Conservation (phyloP, 2,888 invertebrate genomes). For the Yponomeuta evonymella region DNA sequence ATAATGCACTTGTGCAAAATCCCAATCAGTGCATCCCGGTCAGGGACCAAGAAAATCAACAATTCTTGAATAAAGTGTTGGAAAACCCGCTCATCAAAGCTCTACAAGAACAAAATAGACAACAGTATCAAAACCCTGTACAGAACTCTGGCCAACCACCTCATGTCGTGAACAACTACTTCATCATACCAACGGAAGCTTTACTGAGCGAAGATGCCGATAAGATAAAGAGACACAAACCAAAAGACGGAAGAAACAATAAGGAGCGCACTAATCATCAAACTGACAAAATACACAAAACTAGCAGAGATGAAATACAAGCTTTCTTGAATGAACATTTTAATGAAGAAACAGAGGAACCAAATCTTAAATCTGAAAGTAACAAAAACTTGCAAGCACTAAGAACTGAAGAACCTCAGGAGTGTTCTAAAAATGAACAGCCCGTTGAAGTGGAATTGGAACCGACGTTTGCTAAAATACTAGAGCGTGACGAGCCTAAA, state of each 20-base stretch:
- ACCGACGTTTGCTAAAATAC: not conserved
- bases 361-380: not conserved
- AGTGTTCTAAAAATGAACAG: not conserved
- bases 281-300: not conserved
- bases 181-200: conserved; percentile 35
- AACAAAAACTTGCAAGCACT: not conserved
- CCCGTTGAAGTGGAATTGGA: not conserved
- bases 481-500: not conserved
- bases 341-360: not conserved
- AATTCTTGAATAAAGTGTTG: conserved; percentile 26
- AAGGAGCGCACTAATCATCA: not conserved
- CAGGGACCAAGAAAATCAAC: not conserved
- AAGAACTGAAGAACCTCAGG: not conserved
- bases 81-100: conserved; percentile 24
- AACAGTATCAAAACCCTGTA: conserved; percentile 29
- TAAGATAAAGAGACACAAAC: conserved; percentile 7
- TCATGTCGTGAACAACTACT: conserved; percentile 42
- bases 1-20: not conserved
- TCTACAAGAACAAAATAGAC: conserved; percentile 25
- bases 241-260: conserved; percentile 7
- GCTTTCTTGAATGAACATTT: not conserved
- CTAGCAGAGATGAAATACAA: not conserved
- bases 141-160: conserved; percentile 20
- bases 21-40: not conserved
- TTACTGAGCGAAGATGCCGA: conserved; percentile 24